These are phyloP conservation scores for Esox niger DNA, from an alignment of 2,113 vertebrate species.

Conservation along the genomic window DNA sequence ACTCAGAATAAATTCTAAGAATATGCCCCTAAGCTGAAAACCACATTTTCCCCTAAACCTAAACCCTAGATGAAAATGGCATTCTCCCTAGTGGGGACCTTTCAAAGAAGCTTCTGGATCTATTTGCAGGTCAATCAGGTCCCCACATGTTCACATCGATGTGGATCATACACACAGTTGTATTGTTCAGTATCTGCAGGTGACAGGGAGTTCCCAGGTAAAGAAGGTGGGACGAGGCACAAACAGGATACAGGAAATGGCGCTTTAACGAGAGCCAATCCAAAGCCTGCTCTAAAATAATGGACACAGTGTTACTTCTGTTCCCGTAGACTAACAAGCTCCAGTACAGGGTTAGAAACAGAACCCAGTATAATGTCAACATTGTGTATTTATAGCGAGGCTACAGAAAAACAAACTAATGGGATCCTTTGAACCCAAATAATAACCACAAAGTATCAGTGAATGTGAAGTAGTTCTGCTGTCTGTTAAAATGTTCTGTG, in stretches of 20 bases:
- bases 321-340: slow-evolving; percentile 25
- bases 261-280: slow-evolving; percentile 38
- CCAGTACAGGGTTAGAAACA: neutral
- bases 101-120: too few relatives aligned
- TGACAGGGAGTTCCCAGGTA: slow-evolving; percentile 54
- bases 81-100: too few relatives aligned
- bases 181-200: slow-evolving; percentile 18
- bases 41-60: too few relatives aligned
- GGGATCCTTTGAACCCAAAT: neutral
- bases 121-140: too few relatives aligned
- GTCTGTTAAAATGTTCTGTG: too few relatives aligned
- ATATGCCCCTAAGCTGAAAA: too few relatives aligned
- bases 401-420: neutral
- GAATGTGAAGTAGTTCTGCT: too few relatives aligned
- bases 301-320: slow-evolving; percentile 46
- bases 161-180: neutral
- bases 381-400: neutral
- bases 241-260: slow-evolving; percentile 67
- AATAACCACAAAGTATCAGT: neutral
- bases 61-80: too few relatives aligned
- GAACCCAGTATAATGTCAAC: neutral
- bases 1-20: too few relatives aligned
- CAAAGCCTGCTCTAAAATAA: slow-evolving; percentile 43
- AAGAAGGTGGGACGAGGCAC: slow-evolving; percentile 47
- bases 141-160: too few relatives aligned